phyloP scores from a whole-genome alignment of 2,113 vertebrate species.

The Notarius lentiginosus region DNA sequence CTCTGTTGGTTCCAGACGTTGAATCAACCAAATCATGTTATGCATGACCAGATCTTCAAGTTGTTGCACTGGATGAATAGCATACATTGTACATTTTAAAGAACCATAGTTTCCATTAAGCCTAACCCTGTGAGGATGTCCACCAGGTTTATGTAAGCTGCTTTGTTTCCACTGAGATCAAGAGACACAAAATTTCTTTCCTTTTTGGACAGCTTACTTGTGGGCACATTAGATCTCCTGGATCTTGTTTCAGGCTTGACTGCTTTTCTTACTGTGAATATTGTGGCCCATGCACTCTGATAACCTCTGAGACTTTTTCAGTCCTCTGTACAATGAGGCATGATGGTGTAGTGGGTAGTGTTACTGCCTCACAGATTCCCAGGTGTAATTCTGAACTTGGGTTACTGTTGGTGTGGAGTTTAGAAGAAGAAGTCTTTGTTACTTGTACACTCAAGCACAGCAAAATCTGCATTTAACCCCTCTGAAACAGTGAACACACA shows the following conservation, averaged over 20 bases:
- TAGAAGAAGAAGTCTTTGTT: too few relatives aligned
- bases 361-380: neutral
- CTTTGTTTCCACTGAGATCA: neutral
- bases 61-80: neutral
- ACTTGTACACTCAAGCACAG: too few relatives aligned
- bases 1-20: neutral
- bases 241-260: neutral
- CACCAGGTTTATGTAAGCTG: neutral
- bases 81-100: neutral
- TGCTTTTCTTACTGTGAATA: neutral
- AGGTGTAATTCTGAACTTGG: neutral
- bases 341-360: neutral
- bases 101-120: neutral
- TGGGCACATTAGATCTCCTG: neutral
- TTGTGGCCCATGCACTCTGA: neutral
- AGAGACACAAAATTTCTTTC: neutral
- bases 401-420: neutral
- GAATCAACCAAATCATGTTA: neutral
- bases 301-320: neutral
- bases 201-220: neutral
- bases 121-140: neutral
- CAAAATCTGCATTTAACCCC: too few relatives aligned
- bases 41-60: neutral
- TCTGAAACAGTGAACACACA: too few relatives aligned
- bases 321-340: neutral